Evolutionary conservation across 2,797 vertebrate species (phyloP), one percentile per base, ranked within the genome.

Genomic region (Diplodus sargus): DNA sequence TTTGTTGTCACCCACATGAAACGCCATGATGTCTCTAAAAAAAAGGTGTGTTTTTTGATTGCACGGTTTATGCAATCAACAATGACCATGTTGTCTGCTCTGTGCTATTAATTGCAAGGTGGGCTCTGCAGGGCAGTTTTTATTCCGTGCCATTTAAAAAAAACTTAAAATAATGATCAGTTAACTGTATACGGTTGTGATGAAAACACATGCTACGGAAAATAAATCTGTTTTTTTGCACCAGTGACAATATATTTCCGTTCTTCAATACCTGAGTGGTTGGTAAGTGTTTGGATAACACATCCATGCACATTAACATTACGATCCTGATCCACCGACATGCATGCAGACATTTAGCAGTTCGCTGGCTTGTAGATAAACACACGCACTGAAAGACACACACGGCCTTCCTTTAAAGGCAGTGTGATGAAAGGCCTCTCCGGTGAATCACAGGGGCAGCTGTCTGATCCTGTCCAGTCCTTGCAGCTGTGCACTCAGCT

Each of bases 391-490:
- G 23, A 56, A 53, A 57, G 14, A 80, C 57, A 52, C 78, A 76
- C 63, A 63, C 68, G 39, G 39, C 58, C 57, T 78, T 85, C 92
- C 89, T 88, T 92, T 67, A 85, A 82, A 78, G 89, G 89, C 84
- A 90, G 81, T n/a, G 87, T 85, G 93, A 92, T 92, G 90, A 93
- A 83, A 91, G 87, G 87, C 74, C 63, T 79, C 78, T 67, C 42
- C 51, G 54, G 83, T 93, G 90, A 93, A 87, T 91, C 92, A 92
- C 77, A 72, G 75, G 68, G 87, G 89, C 94, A 94, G 94, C 93
- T 95, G 94, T 86, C 88, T 74, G 60, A 79, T 77, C 81, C 80
- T 70, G 79, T 92, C 85, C 81, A 68, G 59, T 65, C 75, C 67
- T 74, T 83, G 88, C 92, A 93, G 92, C 93, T 93, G 91, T 89